phyloP scores from a whole-genome alignment of 2,888 invertebrate species.

The Coenonympha arcania region DNA sequence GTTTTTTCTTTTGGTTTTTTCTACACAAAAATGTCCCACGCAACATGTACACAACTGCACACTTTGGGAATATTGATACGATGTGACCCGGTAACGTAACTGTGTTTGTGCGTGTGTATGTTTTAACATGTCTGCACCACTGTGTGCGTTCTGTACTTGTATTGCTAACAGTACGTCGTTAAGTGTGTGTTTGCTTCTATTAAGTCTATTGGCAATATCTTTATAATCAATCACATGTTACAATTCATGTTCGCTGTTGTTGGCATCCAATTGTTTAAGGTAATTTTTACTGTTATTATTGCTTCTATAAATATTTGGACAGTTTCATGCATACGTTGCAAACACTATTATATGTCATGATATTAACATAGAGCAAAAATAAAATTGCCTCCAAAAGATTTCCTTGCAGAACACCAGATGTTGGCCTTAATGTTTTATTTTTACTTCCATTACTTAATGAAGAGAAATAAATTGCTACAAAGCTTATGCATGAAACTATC shows the following conservation, averaged over 20 bases:
- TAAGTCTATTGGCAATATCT: conserved; percentile 98
- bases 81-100: conserved; percentile 52
- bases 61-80: conserved; percentile 45
- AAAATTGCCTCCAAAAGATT: not conserved
- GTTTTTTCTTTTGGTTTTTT: conserved; percentile 39
- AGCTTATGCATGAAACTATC: too few species aligned
- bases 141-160: conserved; percentile 34
- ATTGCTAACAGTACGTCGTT: conserved; percentile 90
- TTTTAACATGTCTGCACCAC: conserved; percentile 31
- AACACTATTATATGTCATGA: too few species aligned
- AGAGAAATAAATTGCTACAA: too few species aligned
- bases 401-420: not conserved
- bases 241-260: conserved; percentile 99
- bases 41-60: conserved; percentile 42
- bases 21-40: conserved; percentile 46
- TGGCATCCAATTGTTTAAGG: conserved; percentile 99
- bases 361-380: not conserved
- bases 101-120: conserved; percentile 32
- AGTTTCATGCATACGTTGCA: conserved; percentile 11
- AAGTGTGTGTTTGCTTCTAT: conserved; percentile 99
- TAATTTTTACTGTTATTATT: conserved; percentile 48
- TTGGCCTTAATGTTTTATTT: not conserved
- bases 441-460: too few species aligned
- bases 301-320: conserved; percentile 10
- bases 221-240: conserved; percentile 98